phyloP scores from a whole-genome alignment of 2,888 invertebrate genomes.

The Acronicta alni region DNA sequence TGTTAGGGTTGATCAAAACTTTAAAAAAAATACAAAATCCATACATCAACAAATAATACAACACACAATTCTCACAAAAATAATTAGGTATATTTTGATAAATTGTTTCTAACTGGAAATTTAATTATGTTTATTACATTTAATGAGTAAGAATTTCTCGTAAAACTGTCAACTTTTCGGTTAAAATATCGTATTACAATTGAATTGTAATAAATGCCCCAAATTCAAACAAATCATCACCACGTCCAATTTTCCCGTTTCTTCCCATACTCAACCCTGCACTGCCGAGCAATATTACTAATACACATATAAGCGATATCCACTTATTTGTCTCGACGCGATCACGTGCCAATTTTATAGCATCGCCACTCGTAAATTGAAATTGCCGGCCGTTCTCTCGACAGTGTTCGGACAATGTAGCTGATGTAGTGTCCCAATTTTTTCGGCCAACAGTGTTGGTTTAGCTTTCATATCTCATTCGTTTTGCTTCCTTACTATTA shows the following conservation, averaged over 20 bases:
- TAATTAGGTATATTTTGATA: too few relatives aligned
- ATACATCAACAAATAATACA: too few relatives aligned
- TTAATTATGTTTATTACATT: neutral
- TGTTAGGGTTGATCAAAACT: slow-evolving; percentile 33
- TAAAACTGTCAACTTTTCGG: neutral
- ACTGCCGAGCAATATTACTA: slow-evolving; percentile 64
- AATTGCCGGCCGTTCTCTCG: slow-evolving; percentile 74
- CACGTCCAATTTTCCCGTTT: slow-evolving; percentile 23
- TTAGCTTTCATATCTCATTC: slow-evolving; percentile 32
- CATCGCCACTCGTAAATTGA: slow-evolving; percentile 85
- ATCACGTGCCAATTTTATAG: slow-evolving; percentile 88
- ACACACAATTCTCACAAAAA: too few relatives aligned
- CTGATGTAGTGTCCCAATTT: slow-evolving; percentile 71
- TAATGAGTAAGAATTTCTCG: neutral
- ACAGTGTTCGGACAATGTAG: slow-evolving; percentile 69
- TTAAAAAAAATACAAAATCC: neutral
- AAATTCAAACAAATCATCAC: slow-evolving; percentile 32
- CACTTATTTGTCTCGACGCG: slow-evolving; percentile 82
- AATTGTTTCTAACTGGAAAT: neutral
- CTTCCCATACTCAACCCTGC: slow-evolving; percentile 43
- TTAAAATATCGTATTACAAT: neutral
- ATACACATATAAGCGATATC: slow-evolving; percentile 76
- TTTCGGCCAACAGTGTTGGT: slow-evolving; percentile 50
- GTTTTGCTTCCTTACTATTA: slow-evolving; percentile 1
- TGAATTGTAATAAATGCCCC: neutral